Conservation (phyloP, 2,888 invertebrate species). For the Volucella inflata region DNA sequence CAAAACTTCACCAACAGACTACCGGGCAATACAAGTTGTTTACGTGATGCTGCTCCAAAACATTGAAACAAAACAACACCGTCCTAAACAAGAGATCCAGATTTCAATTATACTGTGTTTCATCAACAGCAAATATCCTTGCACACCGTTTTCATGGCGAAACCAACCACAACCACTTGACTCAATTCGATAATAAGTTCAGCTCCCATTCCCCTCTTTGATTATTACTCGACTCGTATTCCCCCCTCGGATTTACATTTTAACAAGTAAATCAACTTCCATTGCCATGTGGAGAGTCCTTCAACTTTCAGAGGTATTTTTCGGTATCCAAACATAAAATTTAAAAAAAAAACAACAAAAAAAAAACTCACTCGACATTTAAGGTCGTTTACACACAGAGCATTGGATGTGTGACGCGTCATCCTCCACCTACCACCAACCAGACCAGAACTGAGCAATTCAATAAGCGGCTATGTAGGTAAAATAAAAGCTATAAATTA, state of each 20-base stretch:
- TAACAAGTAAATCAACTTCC: constrained; percentile 62
- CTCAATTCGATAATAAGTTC: constrained; percentile 38
- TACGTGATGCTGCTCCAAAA: too few species aligned
- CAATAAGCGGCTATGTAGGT: neutral
- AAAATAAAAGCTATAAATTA: too few species aligned
- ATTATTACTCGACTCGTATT: neutral
- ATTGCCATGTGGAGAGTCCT: constrained; percentile 42
- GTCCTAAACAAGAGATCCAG: too few species aligned
- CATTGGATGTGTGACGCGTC: neutral
- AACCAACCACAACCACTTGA: constrained; percentile 40
- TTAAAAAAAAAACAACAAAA: too few species aligned
- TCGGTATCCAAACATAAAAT: neutral
- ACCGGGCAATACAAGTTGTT: too few species aligned
- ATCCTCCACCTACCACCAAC: neutral
- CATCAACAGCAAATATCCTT: neutral
- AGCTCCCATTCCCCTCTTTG: constrained; percentile 24
- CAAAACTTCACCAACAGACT: too few species aligned
- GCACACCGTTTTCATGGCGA: constrained; percentile 29
- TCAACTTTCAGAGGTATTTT: constrained; percentile 52
- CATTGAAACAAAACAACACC: too few species aligned
- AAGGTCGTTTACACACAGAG: constrained; percentile 41
- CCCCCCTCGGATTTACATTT: constrained; percentile 59
- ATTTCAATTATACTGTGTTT: too few species aligned
- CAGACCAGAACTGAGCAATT: constrained; percentile 15
- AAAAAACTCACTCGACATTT: constrained; percentile 5